A percentile compares a stretch with the other conserved stretches of the same genome.
Evolutionary conservation across 1,140 invertebrate species (phyloP).

Genomic region (Saccostrea echinata): DNA sequence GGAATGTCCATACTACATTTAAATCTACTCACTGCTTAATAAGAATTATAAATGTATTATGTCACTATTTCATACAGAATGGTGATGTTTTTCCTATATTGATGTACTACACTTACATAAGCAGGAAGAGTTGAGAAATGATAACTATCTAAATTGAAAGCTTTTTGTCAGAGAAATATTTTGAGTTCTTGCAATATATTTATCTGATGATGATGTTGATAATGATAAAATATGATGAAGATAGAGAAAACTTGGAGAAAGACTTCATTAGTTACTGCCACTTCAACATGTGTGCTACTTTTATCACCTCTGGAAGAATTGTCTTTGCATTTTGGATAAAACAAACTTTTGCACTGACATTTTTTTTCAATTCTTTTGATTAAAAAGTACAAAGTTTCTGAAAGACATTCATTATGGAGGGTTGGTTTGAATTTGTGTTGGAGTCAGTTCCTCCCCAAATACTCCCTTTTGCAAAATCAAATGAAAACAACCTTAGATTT

Average conservation of each 20-base stretch:
- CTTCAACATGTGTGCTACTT: constrained; percentile 17
- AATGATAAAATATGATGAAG: constrained; percentile 23
- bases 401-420: constrained; percentile 24
- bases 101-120: too few species aligned
- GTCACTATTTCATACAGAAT: not conserved
- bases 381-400: constrained; percentile 8
- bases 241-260: not conserved
- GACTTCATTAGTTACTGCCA: not conserved
- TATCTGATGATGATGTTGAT: constrained; percentile 23
- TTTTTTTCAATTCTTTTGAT: constrained; percentile 38
- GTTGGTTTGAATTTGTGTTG: constrained; percentile 16
- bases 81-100: too few species aligned
- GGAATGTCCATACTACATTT: not conserved
- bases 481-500: not conserved
- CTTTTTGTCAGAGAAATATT: constrained; percentile 33
- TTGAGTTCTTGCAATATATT: constrained; percentile 21
- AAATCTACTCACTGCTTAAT: not conserved
- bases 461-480: constrained; percentile 28
- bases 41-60: not conserved
- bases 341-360: constrained; percentile 35
- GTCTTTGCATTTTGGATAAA: constrained; percentile 35
- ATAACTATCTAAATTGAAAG: constrained; percentile 26
- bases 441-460: not conserved
- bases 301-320: constrained; percentile 18
- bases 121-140: constrained; percentile 5